Conservation (phyloP, 2,797 vertebrate genomes). For the Coccyzus lansbergi region DNA sequence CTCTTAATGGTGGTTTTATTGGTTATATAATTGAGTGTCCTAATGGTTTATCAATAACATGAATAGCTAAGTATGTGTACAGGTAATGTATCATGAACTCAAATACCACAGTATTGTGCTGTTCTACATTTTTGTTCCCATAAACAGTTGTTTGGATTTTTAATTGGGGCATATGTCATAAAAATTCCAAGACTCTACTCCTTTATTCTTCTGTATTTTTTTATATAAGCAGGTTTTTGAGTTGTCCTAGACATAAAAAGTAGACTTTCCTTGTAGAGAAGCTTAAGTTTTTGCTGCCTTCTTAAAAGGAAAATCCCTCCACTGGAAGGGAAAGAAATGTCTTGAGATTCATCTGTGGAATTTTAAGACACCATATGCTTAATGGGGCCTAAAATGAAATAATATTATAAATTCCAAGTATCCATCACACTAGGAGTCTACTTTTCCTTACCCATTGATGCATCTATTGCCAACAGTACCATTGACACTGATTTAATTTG, state of each 20-base stretch:
- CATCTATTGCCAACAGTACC: neutral
- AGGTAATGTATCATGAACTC: constrained; percentile 74
- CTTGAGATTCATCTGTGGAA: constrained; percentile 63
- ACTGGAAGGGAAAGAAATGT: constrained; percentile 72
- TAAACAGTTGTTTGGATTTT: constrained; percentile 69
- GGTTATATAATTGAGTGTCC: constrained; percentile 82
- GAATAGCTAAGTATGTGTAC: constrained; percentile 72
- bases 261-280: constrained; percentile 75
- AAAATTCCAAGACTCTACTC: constrained; percentile 69
- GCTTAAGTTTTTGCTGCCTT: constrained; percentile 70
- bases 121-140: constrained; percentile 76
- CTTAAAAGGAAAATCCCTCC: constrained; percentile 65
- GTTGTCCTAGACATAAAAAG: constrained; percentile 70
- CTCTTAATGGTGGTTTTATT: constrained; percentile 81
- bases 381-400: constrained; percentile 61
- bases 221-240: constrained; percentile 78
- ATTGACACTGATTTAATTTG: neutral
- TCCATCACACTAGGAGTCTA: constrained; percentile 39
- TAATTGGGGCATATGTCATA: constrained; percentile 67
- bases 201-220: constrained; percentile 76
- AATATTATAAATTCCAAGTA: constrained; percentile 27
- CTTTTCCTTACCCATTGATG: neutral
- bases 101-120: constrained; percentile 72
- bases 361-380: constrained; percentile 61
- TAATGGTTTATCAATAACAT: constrained; percentile 83